Evolutionary conservation across 2,113 vertebrate species (phyloP).

Genomic region (Acinonyx jubatus): DNA sequence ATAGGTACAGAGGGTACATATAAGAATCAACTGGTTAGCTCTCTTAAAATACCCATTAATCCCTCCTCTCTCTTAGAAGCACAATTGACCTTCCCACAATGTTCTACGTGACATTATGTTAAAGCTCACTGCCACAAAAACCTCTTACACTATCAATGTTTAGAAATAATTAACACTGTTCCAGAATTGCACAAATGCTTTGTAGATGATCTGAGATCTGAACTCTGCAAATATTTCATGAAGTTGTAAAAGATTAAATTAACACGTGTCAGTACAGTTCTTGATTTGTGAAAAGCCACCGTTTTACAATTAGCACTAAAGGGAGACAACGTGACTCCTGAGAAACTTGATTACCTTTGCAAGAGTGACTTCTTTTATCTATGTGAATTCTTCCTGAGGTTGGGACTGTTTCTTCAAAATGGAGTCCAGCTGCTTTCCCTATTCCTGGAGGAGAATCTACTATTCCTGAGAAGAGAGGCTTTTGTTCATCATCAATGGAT

Average conservation of each 20-base stretch:
- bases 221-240: conserved; percentile 23
- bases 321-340: background rate
- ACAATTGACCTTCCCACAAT: background rate
- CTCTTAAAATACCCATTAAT: background rate
- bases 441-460: conserved; percentile 86
- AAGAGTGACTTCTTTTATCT: conserved; percentile 86
- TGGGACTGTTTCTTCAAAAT: conserved; percentile 83
- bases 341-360: conserved; percentile 87
- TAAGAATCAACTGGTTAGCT: background rate
- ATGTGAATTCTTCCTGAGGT: conserved; percentile 84
- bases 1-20: background rate
- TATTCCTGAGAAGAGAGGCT: conserved; percentile 90
- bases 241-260: conserved; percentile 1
- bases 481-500: conserved; percentile 91
- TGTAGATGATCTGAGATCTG: background rate
- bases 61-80: background rate
- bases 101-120: background rate
- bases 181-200: background rate
- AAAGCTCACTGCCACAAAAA: background rate
- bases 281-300: background rate
- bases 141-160: background rate
- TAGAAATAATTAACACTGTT: background rate
- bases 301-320: background rate
- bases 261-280: background rate
- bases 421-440: conserved; percentile 83